Evolutionary conservation across 2,113 vertebrate species (phyloP).

Genomic region (Phalacrocorax aristotelis): DNA sequence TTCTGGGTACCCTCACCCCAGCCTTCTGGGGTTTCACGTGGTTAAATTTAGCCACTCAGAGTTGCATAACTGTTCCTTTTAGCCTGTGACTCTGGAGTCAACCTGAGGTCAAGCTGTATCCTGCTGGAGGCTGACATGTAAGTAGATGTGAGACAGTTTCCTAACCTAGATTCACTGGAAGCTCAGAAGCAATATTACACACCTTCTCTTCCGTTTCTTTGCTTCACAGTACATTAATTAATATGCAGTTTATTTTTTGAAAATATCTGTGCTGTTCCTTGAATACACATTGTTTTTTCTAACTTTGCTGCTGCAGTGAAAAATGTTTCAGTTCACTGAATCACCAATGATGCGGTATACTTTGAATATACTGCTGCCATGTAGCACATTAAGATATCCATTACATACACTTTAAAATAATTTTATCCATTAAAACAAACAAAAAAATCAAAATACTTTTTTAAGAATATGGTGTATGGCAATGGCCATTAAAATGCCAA

Average conservation of each 20-base stretch:
- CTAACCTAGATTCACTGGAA: not conserved
- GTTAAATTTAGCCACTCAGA: conserved; percentile 54
- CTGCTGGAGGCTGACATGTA: conserved; percentile 39
- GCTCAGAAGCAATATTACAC: not conserved
- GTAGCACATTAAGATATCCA: not conserved
- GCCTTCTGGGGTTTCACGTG: not conserved
- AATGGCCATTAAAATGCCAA: not conserved
- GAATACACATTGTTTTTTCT: not conserved
- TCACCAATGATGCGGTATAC: not conserved
- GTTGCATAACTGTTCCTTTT: conserved; percentile 62
- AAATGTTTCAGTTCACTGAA: not conserved
- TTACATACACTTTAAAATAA: not conserved
- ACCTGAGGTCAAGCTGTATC: conserved; percentile 41
- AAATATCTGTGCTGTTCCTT: not conserved
- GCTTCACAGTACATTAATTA: not conserved
- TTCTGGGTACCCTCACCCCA: conserved; percentile 4
- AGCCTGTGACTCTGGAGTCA: conserved; percentile 54
- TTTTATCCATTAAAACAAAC: not conserved
- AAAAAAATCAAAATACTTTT: not conserved
- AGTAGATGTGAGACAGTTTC: conserved; percentile 9
- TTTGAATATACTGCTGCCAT: not conserved
- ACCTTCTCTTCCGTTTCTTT: not conserved
- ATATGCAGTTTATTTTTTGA: not conserved
- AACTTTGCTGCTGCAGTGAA: not conserved
- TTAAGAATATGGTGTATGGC: not conserved